Base-by-base conservation (phyloP, 1,140 invertebrate species). In the Atta colombica region DNA sequence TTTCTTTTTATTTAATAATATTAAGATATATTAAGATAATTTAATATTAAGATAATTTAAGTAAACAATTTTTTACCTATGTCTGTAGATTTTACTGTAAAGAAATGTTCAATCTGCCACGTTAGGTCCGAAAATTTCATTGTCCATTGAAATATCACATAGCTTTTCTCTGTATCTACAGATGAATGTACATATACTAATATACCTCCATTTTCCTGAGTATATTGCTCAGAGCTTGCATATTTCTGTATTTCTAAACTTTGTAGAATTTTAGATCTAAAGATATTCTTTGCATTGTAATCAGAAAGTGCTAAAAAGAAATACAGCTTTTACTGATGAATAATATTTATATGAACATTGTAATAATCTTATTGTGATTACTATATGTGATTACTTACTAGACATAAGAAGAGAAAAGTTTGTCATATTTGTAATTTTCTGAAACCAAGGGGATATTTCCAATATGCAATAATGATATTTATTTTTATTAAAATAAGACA, bases 401-500 rank as follows among this genome's bases (percentile, higher is more conserved):
- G 90, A 91, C 81, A 85, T 88, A 10, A 93, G 75, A 60, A 82
- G n/a, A n/a, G 91, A 78, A 58, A 93, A 91, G n/a, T 91, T 91
- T 53, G 91, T 92, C 28, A 39, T 69, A 28, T 7, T 84, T 45
- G 68, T 77, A 3, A 93, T 55, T 3, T 35, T 63, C 12, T 85
- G 5, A 18, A 89, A 39, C 90, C 91, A 93, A 28, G 89, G 65
- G 10, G 61, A 39, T 51, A 93, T 85, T 55, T 93, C 92, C 5
- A 80, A 28, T n/a, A 88, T 53, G 18, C 82, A 85, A 61, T 81
- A 88, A 21, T 85, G 10, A 91, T 12, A 12, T 86, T 12, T 12
- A 12, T 86, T 12, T 49, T 55, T 61, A 3, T 10, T 45, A 61
- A 91, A 92, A 12, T 89, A 21, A 68, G 85, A 92, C 3, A n/a